Conservation (phyloP, 64 coral and sea anemone species). For the Stichodactyla mertensii region DNA sequence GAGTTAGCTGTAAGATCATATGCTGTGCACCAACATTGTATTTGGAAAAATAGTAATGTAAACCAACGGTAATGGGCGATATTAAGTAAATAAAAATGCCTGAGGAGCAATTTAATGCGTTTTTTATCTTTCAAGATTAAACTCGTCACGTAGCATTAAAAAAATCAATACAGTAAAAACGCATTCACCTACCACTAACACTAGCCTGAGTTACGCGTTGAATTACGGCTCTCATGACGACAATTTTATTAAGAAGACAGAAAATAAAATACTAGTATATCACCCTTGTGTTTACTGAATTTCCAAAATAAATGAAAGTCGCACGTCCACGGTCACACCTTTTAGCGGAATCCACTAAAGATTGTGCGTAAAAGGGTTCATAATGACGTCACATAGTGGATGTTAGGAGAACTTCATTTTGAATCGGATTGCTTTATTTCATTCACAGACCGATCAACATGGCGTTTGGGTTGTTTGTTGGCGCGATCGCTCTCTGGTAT, state of each 20-base stretch:
- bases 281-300: background rate
- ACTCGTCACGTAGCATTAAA: background rate
- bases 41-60: background rate
- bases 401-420: background rate
- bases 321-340: background rate
- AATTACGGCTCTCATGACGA: slow-evolving; percentile 76
- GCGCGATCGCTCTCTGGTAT: slow-evolving; percentile 91
- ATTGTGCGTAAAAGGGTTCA: background rate
- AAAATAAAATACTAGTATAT: background rate
- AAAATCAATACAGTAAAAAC: background rate
- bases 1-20: no score
- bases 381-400: background rate
- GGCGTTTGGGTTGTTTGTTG: slow-evolving; percentile 91
- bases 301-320: background rate
- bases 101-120: background rate
- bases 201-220: slow-evolving; percentile 89
- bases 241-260: background rate
- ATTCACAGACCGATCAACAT: slow-evolving; percentile 44
- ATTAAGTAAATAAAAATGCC: background rate
- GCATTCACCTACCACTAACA: slow-evolving; percentile 71
- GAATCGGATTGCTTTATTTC: background rate
- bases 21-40: no score
- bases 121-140: background rate
- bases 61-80: background rate
- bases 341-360: background rate